Evolutionary conservation across 2,888 invertebrate genomes (phyloP), one percentile per base, ranked within the genome.

Genomic region (Apodemia zela): DNA sequence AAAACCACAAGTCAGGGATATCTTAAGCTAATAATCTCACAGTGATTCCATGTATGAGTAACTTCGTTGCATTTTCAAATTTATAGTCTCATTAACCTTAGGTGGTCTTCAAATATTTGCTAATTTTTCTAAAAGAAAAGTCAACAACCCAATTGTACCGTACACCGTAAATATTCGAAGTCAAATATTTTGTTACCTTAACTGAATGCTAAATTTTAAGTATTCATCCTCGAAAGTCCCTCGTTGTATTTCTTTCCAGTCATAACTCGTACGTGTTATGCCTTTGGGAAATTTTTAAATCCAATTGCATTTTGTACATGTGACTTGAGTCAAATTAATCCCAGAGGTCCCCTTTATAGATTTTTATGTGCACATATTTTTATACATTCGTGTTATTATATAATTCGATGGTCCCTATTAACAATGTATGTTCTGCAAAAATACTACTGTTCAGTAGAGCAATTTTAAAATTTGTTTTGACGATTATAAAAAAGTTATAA

Each of bases 171-270:
- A 54, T 54, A 54, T 54, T 54, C 51, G 51, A 54, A 54, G 51
- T 54, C 21, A 8, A 54, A 54, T 54, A 54, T 54, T 54, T 54
- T 25, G 51, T 25, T 54, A 54, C 51, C 51, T 54, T 54, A 13
- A 18, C 51, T 54, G 51, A 54, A 54, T 54, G 51, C 51, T 54
- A 54, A 54, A 54, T 54, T 54, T 54, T 54, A 54, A 54, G 51
- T 54, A 54, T 54, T 54, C 51, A 54, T 54, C 13, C 51, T 54
- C 18, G 51, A 21, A 54, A 54, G 51, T 54, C 51, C 25, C 51
- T 25, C 51, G 51, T 25, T 54, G 51, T 54, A 54, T 54, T 54
- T 54, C 51, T 54, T 54, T 54, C 15, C 51, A 54, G 13, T 54
- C 51, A 21, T 54, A 21, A 54, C 51, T 54, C 21, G 21, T 21